phyloP scores from a whole-genome alignment of 2,888 invertebrate species.

The Papilio gigon region DNA sequence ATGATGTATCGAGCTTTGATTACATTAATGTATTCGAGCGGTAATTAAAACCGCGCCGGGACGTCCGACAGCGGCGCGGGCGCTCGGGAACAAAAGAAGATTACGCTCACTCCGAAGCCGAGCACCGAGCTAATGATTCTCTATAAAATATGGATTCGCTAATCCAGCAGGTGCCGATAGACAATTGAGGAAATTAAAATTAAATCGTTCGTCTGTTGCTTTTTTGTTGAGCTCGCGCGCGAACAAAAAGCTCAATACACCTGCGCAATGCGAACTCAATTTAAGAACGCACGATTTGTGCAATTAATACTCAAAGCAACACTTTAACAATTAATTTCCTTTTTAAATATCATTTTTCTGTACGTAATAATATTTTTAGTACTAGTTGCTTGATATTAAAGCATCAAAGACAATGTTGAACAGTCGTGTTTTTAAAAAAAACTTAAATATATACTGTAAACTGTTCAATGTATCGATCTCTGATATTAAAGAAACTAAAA shows the following conservation, averaged over 20 bases:
- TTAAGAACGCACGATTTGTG: slow-evolving; percentile 30
- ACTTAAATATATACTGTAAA: too few species aligned
- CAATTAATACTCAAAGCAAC: slow-evolving; percentile 33
- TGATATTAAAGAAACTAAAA: not conserved
- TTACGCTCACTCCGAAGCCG: slow-evolving; percentile 41
- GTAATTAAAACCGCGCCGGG: slow-evolving; percentile 79
- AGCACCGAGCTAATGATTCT: slow-evolving; percentile 59
- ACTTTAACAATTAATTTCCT: slow-evolving; percentile 33
- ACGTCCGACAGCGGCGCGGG: slow-evolving; percentile 54
- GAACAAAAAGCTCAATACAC: slow-evolving; percentile 41
- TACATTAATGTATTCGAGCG: slow-evolving; percentile 77
- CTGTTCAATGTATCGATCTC: too few species aligned
- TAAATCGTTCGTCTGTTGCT: slow-evolving; percentile 31
- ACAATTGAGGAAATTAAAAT: slow-evolving; percentile 46
- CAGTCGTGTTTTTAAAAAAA: not conserved
- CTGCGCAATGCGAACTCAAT: slow-evolving; percentile 41
- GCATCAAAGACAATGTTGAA: not conserved
- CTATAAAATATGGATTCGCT: slow-evolving; percentile 60
- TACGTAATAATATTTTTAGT: slow-evolving; percentile 1
- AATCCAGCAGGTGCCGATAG: slow-evolving; percentile 53
- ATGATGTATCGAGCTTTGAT: slow-evolving; percentile 82
- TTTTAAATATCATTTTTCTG: slow-evolving; percentile 18
- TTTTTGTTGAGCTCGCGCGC: not conserved
- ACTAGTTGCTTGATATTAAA: not conserved
- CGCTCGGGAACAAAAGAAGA: slow-evolving; percentile 54